Percentiles rank a stretch among this genome's conserved stretches.
Evolutionary conservation across 2,797 vertebrate species (phyloP).

Genomic region (Lophotriccus pileatus): DNA sequence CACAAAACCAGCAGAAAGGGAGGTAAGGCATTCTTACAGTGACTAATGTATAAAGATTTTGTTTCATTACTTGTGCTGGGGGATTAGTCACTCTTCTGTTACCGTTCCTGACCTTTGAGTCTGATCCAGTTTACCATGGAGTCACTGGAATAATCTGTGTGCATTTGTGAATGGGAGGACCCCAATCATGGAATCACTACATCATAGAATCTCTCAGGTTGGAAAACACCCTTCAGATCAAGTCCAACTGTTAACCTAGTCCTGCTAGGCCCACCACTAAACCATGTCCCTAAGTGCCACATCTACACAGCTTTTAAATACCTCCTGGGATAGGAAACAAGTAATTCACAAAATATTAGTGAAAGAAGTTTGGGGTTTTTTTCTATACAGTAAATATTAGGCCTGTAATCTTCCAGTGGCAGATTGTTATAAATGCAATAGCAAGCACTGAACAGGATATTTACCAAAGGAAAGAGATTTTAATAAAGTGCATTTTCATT

Average conservation of each 20-base stretch:
- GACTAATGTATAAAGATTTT: not conserved
- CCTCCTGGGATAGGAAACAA: not conserved
- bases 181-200: not conserved
- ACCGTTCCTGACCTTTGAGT: not conserved
- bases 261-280: not conserved
- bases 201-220: not conserved
- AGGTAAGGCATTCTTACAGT: not conserved
- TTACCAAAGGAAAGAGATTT: not conserved
- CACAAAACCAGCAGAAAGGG: not conserved
- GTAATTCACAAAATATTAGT: not conserved
- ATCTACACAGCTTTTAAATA: not conserved
- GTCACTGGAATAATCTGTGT: not conserved
- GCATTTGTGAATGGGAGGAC: not conserved
- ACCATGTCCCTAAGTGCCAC: not conserved
- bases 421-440: not conserved
- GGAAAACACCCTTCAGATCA: not conserved
- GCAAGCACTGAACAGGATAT: not conserved
- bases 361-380: not conserved
- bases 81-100: not conserved
- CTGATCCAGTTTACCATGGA: not conserved
- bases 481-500: not conserved
- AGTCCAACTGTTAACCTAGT: not conserved
- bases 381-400: not conserved
- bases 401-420: not conserved
- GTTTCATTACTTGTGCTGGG: not conserved